Evolutionary conservation across 2,113 vertebrate species (phyloP).

Genomic region (Megaceryle torquata): DNA sequence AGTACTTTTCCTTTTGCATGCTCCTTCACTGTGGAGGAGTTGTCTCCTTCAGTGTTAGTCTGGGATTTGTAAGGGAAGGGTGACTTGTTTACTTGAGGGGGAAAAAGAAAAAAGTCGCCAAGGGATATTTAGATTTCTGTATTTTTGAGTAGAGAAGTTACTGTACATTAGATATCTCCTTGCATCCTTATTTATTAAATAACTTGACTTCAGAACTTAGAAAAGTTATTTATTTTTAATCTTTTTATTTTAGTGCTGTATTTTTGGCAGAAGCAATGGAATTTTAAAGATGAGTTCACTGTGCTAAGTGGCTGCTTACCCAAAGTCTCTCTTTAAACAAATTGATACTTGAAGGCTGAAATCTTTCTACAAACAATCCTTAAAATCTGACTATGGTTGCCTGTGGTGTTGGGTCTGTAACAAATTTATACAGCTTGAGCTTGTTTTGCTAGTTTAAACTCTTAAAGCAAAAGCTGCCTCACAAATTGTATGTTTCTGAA

Average conservation of each 20-base stretch:
- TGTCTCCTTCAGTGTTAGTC: background rate
- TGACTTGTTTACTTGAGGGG: background rate
- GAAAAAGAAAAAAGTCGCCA: background rate
- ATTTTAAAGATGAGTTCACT: background rate
- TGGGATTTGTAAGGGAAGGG: background rate
- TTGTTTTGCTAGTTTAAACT: background rate
- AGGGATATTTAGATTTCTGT: background rate
- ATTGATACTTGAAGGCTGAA: background rate
- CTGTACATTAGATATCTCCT: constrained; percentile 9
- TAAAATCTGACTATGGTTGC: background rate
- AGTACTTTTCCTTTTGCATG: background rate
- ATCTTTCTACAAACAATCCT: background rate
- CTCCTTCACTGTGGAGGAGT: background rate
- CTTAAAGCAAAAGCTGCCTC: background rate
- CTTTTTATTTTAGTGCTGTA: constrained; percentile 41
- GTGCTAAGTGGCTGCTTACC: background rate
- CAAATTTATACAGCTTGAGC: background rate
- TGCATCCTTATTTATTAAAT: constrained; percentile 48
- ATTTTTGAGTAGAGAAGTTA: background rate
- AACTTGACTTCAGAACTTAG: background rate
- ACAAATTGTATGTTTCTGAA: background rate
- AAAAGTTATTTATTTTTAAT: constrained; percentile 66
- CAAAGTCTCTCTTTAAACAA: background rate
- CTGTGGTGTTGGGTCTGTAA: background rate
- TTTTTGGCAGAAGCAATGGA: constrained; percentile 23